Evolutionary conservation across 2,113 vertebrate species (phyloP).

Genomic region (Cygnus buccinator): DNA sequence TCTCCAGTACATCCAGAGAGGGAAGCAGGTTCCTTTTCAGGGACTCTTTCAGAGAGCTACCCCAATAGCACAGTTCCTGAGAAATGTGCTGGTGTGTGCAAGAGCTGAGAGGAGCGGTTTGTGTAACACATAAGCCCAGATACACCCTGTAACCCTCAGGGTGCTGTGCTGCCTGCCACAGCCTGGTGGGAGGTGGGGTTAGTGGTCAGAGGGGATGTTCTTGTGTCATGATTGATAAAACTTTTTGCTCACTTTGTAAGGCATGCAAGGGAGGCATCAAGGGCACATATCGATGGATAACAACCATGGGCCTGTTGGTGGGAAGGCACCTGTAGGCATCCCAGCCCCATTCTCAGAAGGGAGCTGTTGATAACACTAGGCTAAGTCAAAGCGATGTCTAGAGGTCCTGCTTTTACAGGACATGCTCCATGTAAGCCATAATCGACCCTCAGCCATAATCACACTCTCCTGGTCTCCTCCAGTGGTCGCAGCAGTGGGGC

Average conservation of each 20-base stretch:
- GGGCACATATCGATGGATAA: background rate
- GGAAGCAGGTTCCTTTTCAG: background rate
- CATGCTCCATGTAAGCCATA: background rate
- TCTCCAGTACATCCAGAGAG: background rate
- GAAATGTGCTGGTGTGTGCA: background rate
- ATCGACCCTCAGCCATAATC: background rate
- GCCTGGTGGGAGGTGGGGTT: background rate
- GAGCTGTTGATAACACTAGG: background rate
- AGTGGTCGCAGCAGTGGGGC: conserved; percentile 76
- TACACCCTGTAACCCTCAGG: background rate
- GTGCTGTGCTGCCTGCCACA: background rate
- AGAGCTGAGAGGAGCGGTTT: background rate
- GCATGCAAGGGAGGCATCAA: fast-evolving
- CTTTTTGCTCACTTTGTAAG: background rate
- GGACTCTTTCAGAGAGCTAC: background rate
- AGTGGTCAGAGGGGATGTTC: background rate
- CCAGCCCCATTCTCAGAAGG: background rate
- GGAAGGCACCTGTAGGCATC: background rate
- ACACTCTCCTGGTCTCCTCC: background rate
- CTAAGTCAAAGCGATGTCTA: background rate
- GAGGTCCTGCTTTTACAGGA: background rate
- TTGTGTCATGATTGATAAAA: fast-evolving
- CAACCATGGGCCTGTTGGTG: background rate
- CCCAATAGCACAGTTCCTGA: background rate
- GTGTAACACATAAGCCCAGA: background rate